Base-by-base conservation (phyloP, 2,888 invertebrate genomes). In the Drosophila helvetica region DNA sequence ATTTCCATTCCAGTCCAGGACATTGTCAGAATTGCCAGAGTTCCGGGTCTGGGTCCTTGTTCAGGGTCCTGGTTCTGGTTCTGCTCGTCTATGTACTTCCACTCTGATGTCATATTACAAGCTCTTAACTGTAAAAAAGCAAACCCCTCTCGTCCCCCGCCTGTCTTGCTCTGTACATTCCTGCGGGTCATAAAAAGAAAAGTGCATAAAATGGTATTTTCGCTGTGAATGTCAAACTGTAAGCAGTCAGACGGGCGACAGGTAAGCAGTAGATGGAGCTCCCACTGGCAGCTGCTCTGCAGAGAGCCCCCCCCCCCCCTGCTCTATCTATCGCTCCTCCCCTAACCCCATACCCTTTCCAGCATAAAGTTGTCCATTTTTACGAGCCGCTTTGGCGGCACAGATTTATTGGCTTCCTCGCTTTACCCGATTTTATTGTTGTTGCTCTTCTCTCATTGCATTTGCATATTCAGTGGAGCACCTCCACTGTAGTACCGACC, bases 351-450 rank as follows among this genome's bases (percentile, higher is more conserved):
- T 22, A 25, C 33, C n/a, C 10, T 3, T 43, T 57, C n/a, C 54
- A 56, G 71, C 69, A 78, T 78, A 77, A 80, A 80, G 59, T 75
- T 78, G 66, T 74, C 53, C 62, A 61, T 64, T 80, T 83, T 83
- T 75, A 83, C 72, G 84, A 77, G 58, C 63, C 72, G 71, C 76
- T 71, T 80, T 79, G 75, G 71, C 75, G 78, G 74, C 66, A 59
- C 69, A 79, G 75, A 86, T 83, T 86, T 86, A 83, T 80, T 77
- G 77, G 74, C 84, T 72, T 78, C 70, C 74, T 76, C 67, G 62
- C 55, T 67, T 55, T 57, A 74, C 75, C 69, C 75, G 63, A 80
- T 80, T 78, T 78, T 76, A 80, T 83, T 80, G 77, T 80, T 72
- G 71, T 71, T 54, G 73, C 71, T 65, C 62, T 62, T 75, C 55